phyloP scores from a whole-genome alignment of 1,140 invertebrate genomes.

The Megalonaias nervosa region DNA sequence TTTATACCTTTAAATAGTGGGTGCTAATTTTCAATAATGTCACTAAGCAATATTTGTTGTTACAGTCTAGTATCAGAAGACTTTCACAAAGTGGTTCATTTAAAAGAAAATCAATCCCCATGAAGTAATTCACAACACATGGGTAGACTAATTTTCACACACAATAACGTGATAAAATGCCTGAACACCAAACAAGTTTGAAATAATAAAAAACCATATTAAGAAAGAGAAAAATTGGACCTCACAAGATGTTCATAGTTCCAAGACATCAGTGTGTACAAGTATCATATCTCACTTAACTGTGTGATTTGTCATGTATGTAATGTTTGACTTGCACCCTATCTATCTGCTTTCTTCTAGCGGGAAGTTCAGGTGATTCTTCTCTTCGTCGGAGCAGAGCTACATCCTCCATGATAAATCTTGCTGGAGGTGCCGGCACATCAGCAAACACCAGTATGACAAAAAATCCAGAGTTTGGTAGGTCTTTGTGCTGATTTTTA shows the following conservation, averaged over 20 bases:
- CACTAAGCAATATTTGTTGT: too few relatives aligned
- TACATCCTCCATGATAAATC: slow-evolving; percentile 59
- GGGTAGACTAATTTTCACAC: too few relatives aligned
- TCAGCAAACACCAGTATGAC: slow-evolving; percentile 38
- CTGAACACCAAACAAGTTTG: too few relatives aligned
- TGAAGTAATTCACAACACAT: too few relatives aligned
- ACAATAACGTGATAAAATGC: too few relatives aligned
- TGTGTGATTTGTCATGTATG: slow-evolving; percentile 2
- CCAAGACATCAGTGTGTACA: neutral
- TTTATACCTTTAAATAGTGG: too few relatives aligned
- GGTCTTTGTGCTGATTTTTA: slow-evolving; percentile 16
- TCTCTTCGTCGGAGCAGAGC: slow-evolving; percentile 51
- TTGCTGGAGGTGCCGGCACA: slow-evolving; percentile 47
- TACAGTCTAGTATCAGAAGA: too few relatives aligned
- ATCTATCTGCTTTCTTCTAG: slow-evolving; percentile 49
- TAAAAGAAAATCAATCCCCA: too few relatives aligned
- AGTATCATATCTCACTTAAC: neutral
- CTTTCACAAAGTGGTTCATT: too few relatives aligned
- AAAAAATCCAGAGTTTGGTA: slow-evolving; percentile 62
- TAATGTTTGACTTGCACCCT: slow-evolving; percentile 17
- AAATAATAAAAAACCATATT: neutral
- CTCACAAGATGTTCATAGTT: neutral
- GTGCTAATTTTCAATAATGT: too few relatives aligned
- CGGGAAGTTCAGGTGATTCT: slow-evolving; percentile 58
- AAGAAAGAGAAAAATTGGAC: neutral